These are phyloP conservation scores for Machimus atricapillus DNA, from an alignment of 2,888 invertebrate genomes.

Conservation along the genomic window DNA sequence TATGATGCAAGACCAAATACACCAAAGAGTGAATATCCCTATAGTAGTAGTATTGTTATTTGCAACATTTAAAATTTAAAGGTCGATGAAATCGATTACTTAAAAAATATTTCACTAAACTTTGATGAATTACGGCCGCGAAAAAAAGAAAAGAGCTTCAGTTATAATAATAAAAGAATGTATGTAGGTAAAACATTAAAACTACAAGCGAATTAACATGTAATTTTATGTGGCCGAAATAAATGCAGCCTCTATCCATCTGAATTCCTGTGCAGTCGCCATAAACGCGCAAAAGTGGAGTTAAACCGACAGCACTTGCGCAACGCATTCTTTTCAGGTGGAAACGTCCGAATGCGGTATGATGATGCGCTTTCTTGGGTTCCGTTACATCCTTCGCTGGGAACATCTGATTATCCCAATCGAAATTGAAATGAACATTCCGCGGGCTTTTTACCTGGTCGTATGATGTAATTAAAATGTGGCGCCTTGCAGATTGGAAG, in stretches of 20 bases:
- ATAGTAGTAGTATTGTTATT: too few relatives aligned
- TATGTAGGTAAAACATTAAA: not conserved
- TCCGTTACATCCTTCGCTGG: slow-evolving; percentile 31
- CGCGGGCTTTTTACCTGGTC: not conserved
- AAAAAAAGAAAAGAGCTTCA: too few relatives aligned
- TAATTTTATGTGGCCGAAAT: slow-evolving; percentile 10
- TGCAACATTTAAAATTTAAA: too few relatives aligned
- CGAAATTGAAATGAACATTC: slow-evolving; percentile 28
- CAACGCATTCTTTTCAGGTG: not conserved
- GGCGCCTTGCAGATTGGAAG: slow-evolving; percentile 8
- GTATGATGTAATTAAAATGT: slow-evolving; percentile 5
- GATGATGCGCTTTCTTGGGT: slow-evolving; percentile 13
- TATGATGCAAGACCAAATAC: too few relatives aligned
- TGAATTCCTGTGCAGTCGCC: not conserved
- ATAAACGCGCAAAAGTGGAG: not conserved
- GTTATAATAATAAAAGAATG: too few relatives aligned
- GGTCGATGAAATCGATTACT: too few relatives aligned
- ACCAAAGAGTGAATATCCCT: too few relatives aligned
- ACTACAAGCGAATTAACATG: not conserved
- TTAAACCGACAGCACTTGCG: not conserved
- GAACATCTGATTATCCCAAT: slow-evolving; percentile 18
- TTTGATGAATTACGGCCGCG: not conserved
- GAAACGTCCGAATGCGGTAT: not conserved
- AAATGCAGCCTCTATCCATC: not conserved
- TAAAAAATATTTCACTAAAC: too few relatives aligned